Conservation (phyloP, 2,888 invertebrate species). For the Ctena decussata region DNA sequence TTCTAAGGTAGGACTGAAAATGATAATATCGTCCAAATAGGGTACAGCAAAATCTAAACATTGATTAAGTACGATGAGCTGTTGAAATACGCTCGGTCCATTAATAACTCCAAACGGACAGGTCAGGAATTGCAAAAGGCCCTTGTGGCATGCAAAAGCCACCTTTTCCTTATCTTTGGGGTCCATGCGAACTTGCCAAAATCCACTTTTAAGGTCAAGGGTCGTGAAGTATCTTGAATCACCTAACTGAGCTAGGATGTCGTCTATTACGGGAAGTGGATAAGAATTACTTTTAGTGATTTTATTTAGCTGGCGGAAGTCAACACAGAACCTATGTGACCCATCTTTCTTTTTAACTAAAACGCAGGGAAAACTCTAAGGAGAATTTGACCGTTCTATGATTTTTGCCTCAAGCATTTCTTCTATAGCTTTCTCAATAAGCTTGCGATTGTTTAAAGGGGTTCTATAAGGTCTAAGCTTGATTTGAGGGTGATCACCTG, state of each 20-base stretch:
- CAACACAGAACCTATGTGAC: no score
- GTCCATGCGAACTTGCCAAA: background rate
- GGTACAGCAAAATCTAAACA: slow-evolving; percentile 31
- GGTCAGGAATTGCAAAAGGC: background rate
- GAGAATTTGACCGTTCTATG: no score
- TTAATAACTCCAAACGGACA: slow-evolving; percentile 51
- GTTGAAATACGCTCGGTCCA: slow-evolving; percentile 39
- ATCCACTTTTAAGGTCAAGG: background rate
- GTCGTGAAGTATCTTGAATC: background rate
- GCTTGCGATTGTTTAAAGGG: background rate
- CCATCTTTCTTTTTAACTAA: background rate
- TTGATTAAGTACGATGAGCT: slow-evolving; percentile 42
- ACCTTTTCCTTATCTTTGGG: background rate
- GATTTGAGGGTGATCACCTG: background rate
- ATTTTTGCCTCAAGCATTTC: background rate
- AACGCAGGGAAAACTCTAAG: background rate
- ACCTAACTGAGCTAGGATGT: background rate
- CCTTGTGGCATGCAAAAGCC: background rate
- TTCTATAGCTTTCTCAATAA: background rate
- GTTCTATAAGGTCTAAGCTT: background rate
- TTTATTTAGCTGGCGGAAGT: background rate
- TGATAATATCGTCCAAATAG: slow-evolving; percentile 61
- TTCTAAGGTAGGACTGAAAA: slow-evolving; percentile 40
- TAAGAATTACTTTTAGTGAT: background rate
- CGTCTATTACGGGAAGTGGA: background rate